A percentile compares a stretch with the other conserved stretches of the same genome.
Conservation (phyloP, 2,113 vertebrate genomes). For the Prunella fulvescens region DNA sequence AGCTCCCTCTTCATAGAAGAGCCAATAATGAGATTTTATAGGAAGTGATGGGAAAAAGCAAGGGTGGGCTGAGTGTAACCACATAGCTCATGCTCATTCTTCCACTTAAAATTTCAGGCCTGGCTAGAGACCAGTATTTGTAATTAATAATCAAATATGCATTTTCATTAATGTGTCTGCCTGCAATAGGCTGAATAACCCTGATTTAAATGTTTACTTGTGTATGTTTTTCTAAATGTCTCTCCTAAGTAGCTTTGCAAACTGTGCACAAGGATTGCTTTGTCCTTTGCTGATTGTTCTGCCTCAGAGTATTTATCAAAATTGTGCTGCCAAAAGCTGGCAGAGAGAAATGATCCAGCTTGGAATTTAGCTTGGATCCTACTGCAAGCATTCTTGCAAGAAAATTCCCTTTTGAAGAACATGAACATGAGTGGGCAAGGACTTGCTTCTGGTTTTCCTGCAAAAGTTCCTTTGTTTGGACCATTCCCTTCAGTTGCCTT, state of each 20-base stretch:
- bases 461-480: constrained; percentile 35
- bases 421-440: background rate
- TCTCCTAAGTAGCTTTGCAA: constrained; percentile 6
- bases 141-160: background rate
- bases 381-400: background rate
- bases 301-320: background rate
- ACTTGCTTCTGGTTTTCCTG: background rate
- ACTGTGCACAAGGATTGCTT: background rate
- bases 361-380: constrained; percentile 44
- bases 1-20: background rate
- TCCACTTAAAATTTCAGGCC: background rate
- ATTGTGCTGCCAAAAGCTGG: constrained; percentile 11
- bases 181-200: background rate
- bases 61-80: background rate
- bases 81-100: background rate
- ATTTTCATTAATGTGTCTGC: background rate
- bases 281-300: constrained; percentile 30
- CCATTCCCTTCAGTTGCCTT: constrained; percentile 6
- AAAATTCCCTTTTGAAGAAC: background rate
- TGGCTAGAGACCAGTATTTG: background rate
- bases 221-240: background rate
- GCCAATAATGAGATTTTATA: constrained; percentile 18
- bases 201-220: constrained; percentile 27
- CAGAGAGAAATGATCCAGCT: background rate
- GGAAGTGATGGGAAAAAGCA: background rate